phyloP scores from a whole-genome alignment of 1,140 invertebrate genomes.

The Eueides isabella region DNA sequence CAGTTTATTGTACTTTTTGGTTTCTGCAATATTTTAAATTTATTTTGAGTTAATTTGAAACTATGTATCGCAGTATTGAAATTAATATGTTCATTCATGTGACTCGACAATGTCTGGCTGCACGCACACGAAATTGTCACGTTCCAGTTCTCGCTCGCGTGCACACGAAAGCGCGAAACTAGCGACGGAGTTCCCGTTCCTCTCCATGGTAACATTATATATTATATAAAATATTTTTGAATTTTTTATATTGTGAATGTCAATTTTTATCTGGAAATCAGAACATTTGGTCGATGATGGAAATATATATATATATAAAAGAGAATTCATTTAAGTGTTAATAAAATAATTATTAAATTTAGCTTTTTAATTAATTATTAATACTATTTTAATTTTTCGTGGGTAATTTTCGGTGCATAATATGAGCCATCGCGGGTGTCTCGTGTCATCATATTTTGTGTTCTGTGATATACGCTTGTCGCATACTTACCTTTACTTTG shows the following conservation, averaged over 20 bases:
- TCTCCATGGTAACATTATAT: too few relatives aligned
- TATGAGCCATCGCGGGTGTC: constrained; percentile 58
- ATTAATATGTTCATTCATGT: too few relatives aligned
- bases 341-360: constrained; percentile 28
- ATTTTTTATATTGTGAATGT: too few relatives aligned
- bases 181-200: too few relatives aligned
- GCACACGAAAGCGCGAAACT: too few relatives aligned
- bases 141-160: too few relatives aligned
- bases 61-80: too few relatives aligned
- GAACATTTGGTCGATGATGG: background rate
- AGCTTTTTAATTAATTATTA: constrained; percentile 31
- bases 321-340: constrained; percentile 37
- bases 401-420: constrained; percentile 60
- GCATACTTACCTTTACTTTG: background rate
- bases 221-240: too few relatives aligned
- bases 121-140: too few relatives aligned
- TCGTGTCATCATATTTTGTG: constrained; percentile 57
- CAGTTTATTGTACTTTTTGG: background rate
- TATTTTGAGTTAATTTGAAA: too few relatives aligned
- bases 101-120: too few relatives aligned
- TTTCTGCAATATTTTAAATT: background rate
- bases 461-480: constrained; percentile 68
- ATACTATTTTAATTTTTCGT: background rate
- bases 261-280: too few relatives aligned
- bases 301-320: background rate